Base-by-base conservation (phyloP, 2,888 invertebrate genomes). In the Leptura quadrifasciata region DNA sequence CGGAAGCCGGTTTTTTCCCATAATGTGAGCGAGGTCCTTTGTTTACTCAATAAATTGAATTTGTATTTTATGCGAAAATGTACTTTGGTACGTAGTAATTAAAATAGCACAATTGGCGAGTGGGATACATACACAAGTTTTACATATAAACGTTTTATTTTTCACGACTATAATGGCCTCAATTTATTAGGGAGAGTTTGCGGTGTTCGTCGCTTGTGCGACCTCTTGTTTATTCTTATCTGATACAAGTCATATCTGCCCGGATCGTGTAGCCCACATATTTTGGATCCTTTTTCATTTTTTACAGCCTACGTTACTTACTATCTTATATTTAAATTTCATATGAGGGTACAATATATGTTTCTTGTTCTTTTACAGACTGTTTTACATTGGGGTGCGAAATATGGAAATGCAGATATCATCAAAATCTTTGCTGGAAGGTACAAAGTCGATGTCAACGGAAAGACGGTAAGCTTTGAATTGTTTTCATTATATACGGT, bases 311-410 rank as follows among this genome's bases (percentile, higher is more conserved):
- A 68, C 57, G 55, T 55, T 55, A 31, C 27, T 67, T 31, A 35
- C 63, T 63, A 63, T 63, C 63, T 64, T 64, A 47, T 64, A 65
- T 65, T 47, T 65, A 65, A 65, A 52, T 52, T 65, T 21, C 27
- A 27, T 52, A 47, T 24, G 52, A 21, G 47, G 65, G 52, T 65
- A 52, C 47, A 39, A 64, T 12, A 12, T 65, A 65, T 58, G 69
- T 57, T n/a, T 20, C 52, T 31, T 68, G 55, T 52, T 20, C 5
- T 61, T 52, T 71, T 93, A 76, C 92, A 98, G 97, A 98, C 97
- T 81, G 98, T 97, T 69, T 91, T 98, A 85, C 98, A 98, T 89
- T 98, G 98, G 98, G 98, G 96, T 77, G 97, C 97, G 79, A 98
- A 98, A 89, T 96, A 97, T 85, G 98, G 98, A 2, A 95, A 97